Conservation (phyloP, 1,140 invertebrate genomes). For the Coelopa frigida region DNA sequence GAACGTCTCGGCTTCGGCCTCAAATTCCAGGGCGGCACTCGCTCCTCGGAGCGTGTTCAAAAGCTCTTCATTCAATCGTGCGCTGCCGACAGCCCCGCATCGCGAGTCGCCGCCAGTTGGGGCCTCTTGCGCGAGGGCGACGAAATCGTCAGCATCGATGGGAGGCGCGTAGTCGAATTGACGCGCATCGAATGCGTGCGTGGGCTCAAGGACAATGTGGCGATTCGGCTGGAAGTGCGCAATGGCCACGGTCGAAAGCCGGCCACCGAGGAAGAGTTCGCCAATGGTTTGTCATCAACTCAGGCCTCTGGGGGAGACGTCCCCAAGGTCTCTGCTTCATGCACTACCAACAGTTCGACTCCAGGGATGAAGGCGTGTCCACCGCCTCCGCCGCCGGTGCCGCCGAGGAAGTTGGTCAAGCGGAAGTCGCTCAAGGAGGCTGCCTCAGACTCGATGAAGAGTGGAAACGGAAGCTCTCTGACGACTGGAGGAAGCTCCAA, state of each 20-base stretch:
- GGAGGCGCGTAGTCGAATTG: constrained; percentile 63
- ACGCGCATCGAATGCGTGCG: constrained; percentile 82
- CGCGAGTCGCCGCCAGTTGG: constrained; percentile 70
- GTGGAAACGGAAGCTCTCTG: no score
- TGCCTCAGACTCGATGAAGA: no score
- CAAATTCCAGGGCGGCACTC: constrained; percentile 83
- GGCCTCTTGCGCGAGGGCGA: constrained; percentile 73
- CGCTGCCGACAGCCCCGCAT: constrained; percentile 79
- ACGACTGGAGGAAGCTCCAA: no score
- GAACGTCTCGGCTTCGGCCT: constrained; percentile 84
- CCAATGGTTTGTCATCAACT: constrained; percentile 7
- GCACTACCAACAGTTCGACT: neutral
- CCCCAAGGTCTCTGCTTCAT: neutral
- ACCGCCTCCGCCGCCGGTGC: constrained; percentile 63
- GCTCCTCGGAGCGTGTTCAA: constrained; percentile 61
- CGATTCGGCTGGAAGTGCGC: constrained; percentile 62
- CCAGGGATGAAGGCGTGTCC: constrained; percentile 39
- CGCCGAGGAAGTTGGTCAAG: constrained; percentile 59
- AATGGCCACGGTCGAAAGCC: constrained; percentile 51
- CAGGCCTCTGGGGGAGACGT: constrained; percentile 6
- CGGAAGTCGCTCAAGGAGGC: constrained; percentile 18
- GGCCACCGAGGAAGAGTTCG: constrained; percentile 26
- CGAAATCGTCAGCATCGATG: constrained; percentile 81
- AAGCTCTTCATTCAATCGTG: constrained; percentile 83
- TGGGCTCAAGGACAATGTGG: constrained; percentile 73